Base-by-base conservation (phyloP, 2,888 invertebrate species). In the Coelinius sp. region DNA sequence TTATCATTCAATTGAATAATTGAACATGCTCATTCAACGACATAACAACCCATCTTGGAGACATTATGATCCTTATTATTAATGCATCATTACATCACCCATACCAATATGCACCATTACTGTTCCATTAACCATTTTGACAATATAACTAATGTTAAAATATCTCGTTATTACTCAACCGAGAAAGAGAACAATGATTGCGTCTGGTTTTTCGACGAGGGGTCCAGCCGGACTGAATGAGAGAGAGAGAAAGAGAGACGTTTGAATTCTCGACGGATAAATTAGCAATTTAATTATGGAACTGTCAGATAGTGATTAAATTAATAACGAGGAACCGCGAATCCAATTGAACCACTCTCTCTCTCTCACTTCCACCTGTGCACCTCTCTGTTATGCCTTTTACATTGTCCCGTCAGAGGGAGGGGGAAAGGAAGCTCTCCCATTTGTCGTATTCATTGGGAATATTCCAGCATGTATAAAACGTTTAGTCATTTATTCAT, bases 241-340 rank as follows among this genome's bases (percentile, higher is more conserved):
- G 35, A n/a, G 49, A 64, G 64, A 25, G 67, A 24, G 46, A 25
- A 63, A 53, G 53, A 67, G 38, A 73, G 73, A 69, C 35, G 69
- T 67, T 71, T 71, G 75, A 68, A 68, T 14, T 68, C 71, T 63
- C 72, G 73, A 80, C 81, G 82, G 84, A 86, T 86, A 86, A 86
- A 87, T 87, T 86, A 84, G 84, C 85, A 86, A 86, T 86, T 86
- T 86, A 86, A 86, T 86, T 85, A 86, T 84, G 83, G 85, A 86
- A 86, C 86, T 86, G 86, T 86, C 86, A 83, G 83, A 79, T 81
- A 82, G 82, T 86, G 86, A 87, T 86, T 86, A 86, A 87, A 87
- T 87, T 87, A 86, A 87, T 86, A 87, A 86, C 83, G 84, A 86
- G 85, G 84, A 83, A 84, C 81, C 82, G 82, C 83, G 81, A 82